phyloP scores from a whole-genome alignment of 2,113 vertebrate genomes.

The Callionymus lyra region DNA sequence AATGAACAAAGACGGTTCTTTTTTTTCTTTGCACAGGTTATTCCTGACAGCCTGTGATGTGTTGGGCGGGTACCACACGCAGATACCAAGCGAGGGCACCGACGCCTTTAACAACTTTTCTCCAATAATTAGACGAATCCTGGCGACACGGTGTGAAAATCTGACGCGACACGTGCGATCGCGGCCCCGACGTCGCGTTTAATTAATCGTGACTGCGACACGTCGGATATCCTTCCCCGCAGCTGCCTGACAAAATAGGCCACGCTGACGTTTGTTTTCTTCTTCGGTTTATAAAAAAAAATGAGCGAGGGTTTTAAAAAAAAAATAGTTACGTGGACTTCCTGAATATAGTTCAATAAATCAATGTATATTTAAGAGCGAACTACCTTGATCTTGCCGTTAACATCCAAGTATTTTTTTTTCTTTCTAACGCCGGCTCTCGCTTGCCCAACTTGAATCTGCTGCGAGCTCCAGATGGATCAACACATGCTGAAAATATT shows the following conservation, averaged over 20 bases:
- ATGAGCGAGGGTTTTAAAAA: too few species aligned
- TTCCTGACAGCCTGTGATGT: slow-evolving; percentile 68
- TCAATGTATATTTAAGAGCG: neutral
- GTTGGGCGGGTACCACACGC: slow-evolving; percentile 55
- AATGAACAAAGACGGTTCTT: slow-evolving; percentile 36
- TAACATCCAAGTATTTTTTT: slow-evolving; percentile 44
- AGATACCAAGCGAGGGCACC: slow-evolving; percentile 48
- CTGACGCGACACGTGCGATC: slow-evolving; percentile 61
- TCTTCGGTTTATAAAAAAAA: too few species aligned
- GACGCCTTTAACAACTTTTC: slow-evolving; percentile 55
- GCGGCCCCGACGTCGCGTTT: slow-evolving; percentile 56
- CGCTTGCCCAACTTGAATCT: slow-evolving; percentile 55
- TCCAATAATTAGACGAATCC: slow-evolving; percentile 59
- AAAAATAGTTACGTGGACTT: too few species aligned
- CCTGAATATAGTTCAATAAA: neutral
- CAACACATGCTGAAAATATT: slow-evolving; percentile 70
- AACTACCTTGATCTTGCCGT: slow-evolving; percentile 19
- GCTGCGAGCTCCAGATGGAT: slow-evolving; percentile 68
- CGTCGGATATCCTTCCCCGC: slow-evolving; percentile 36
- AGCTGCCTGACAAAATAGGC: slow-evolving; percentile 30
- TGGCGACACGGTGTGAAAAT: slow-evolving; percentile 34
- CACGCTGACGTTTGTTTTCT: slow-evolving; percentile 6
- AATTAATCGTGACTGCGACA: slow-evolving; percentile 47
- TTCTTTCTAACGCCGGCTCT: slow-evolving; percentile 54
- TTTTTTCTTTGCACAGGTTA: slow-evolving; percentile 55